These are phyloP conservation scores for Syngnathoides biaculeatus DNA, from an alignment of 2,113 vertebrate species.

Conservation along the genomic window DNA sequence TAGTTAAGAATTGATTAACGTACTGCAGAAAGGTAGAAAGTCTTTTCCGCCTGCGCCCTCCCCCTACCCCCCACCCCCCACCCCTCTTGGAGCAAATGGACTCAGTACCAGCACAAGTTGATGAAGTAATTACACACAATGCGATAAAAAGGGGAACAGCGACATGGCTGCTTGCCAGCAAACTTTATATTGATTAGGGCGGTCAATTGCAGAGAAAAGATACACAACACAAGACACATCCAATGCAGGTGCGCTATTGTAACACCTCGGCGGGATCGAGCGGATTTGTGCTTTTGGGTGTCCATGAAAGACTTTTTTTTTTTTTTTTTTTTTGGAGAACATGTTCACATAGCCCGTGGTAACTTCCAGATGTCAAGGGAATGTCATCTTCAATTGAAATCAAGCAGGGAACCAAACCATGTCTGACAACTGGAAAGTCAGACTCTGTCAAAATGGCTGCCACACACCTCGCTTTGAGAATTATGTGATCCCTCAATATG, in stretches of 20 bases:
- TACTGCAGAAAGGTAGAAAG: no score
- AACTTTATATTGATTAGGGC: conserved; percentile 36
- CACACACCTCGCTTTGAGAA: conserved; percentile 1
- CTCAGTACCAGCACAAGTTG: conserved; percentile 35
- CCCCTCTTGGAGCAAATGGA: conserved; percentile 41
- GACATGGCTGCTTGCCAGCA: conserved; percentile 24
- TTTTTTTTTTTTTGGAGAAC: neutral
- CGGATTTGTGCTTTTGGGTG: neutral
- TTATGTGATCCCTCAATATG: neutral
- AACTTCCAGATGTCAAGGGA: neutral
- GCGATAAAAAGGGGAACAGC: conserved; percentile 32
- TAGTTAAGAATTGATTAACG: no score
- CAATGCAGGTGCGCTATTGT: conserved; percentile 3
- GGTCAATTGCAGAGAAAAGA: conserved; percentile 18
- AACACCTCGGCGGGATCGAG: neutral
- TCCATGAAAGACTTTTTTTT: neutral
- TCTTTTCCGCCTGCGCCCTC: no score
- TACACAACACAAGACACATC: conserved; percentile 13
- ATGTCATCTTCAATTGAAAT: neutral
- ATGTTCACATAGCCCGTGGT: neutral
- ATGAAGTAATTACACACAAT: conserved; percentile 16
- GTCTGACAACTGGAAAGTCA: neutral
- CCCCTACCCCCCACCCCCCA: no score
- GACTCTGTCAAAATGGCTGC: neutral
- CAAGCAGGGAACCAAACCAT: neutral